Conservation (phyloP, 2,113 vertebrate genomes). For the Calcarius ornatus region DNA sequence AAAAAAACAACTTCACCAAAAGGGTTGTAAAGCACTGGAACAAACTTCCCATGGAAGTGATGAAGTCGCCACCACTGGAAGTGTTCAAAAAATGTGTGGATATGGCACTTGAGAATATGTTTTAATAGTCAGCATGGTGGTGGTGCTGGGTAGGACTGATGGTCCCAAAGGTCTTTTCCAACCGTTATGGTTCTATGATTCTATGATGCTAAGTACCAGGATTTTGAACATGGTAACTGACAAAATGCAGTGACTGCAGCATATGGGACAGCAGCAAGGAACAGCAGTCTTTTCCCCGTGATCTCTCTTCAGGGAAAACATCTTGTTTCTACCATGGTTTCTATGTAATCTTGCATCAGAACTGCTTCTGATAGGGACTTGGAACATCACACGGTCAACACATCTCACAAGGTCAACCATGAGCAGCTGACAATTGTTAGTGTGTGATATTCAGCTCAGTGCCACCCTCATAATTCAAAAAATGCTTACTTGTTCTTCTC, state of each 20-base stretch:
- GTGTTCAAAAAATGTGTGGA: not conserved
- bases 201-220: not conserved
- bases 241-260: not conserved
- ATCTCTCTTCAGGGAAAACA: not conserved
- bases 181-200: not conserved
- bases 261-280: not conserved
- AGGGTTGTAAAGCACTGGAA: not conserved
- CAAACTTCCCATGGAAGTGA: accelerated
- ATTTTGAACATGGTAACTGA: not conserved
- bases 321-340: not conserved
- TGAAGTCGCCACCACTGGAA: not conserved
- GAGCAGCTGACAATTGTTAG: not conserved
- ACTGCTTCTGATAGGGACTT: not conserved
- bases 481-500: not conserved
- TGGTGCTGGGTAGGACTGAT: not conserved
- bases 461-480: not conserved
- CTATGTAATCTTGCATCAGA: not conserved
- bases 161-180: not conserved
- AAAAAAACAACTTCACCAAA: not conserved
- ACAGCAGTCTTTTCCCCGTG: not conserved
- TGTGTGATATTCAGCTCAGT: not conserved
- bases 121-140: not conserved
- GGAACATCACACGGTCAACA: not conserved
- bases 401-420: not conserved
- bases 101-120: not conserved